Base-by-base conservation (phyloP, 2,888 invertebrate species). In the Neocrepidodera transversa region DNA sequence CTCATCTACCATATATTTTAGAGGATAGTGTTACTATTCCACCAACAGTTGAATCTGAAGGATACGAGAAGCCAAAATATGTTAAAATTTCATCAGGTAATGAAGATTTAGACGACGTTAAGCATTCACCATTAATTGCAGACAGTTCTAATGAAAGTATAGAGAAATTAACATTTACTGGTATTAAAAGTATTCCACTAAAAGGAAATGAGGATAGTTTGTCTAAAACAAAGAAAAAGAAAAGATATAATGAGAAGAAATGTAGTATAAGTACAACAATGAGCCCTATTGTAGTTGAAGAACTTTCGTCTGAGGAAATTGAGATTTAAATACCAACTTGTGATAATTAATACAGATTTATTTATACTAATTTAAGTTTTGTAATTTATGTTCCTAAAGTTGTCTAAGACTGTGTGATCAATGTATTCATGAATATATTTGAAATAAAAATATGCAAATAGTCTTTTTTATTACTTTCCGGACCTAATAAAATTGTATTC, bases 231-330 rank as follows among this genome's bases (percentile, higher is more conserved):
- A 7, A 13, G 11, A 11, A 2, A 6, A 11, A 36, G 11, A 36
- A 11, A 36, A 13, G 7, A 11, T n/a, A 36, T 16, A 36, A 36
- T 36, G 4, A 1, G 1, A 7, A 36, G 10, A 36, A 16, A 16
- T 23, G 23, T 23, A 4, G 23, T 4, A 23, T 4, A 23, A 40
- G 14, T 40, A 16, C 40, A 16, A 40, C 40, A 18, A 40, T 40
- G 40, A 7, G 8, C 13, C 40, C 40, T 10, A 40, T 40, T 16
- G 8, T 40, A 10, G 40, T 40, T 40, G 18, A 40, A 40, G 40
- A 40, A 6, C 2, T 28, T 10, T 6, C 4, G 7, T 40, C 13
- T 13, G 40, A 40, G n/a, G 40, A 40, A 18, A 14, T 40, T 40
- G 40, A 40, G 7, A 40, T 1, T 18, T 40, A 11, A 40, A 2